Percentiles rank a stretch among this genome's conserved stretches.
Conservation (phyloP, 2,888 invertebrate genomes). For the Chydorus sphaericus region DNA sequence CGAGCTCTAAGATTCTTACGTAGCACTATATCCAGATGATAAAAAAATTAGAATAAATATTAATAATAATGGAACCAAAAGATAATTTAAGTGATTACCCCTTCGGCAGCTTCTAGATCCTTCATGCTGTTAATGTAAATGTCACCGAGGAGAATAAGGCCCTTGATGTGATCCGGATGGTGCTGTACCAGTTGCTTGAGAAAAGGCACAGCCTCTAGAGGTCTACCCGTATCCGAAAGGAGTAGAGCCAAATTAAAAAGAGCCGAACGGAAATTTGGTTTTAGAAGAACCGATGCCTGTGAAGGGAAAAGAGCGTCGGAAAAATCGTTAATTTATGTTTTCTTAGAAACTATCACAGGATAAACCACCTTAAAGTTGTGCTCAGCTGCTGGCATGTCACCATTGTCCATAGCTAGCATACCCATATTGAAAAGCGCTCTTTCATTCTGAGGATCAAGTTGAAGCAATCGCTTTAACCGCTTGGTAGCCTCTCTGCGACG, state of each 20-base stretch:
- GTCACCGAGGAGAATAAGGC: constrained; percentile 80
- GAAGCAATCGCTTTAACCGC: constrained; percentile 62
- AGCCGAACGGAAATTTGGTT: constrained; percentile 80
- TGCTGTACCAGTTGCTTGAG: constrained; percentile 76
- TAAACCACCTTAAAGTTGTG: constrained; percentile 23
- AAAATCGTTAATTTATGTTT: no score
- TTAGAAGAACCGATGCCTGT: constrained; percentile 30
- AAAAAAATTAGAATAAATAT: background rate
- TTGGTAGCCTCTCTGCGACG: constrained; percentile 44
- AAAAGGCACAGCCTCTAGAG: constrained; percentile 81
- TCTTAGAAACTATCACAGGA: no score
- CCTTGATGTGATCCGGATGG: constrained; percentile 88
- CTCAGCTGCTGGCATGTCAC: constrained; percentile 74
- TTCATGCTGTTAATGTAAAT: constrained; percentile 92
- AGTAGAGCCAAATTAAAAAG: constrained; percentile 85
- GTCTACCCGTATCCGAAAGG: constrained; percentile 71
- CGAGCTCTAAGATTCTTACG: constrained; percentile 66
- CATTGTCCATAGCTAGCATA: constrained; percentile 93
- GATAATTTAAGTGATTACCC: constrained; percentile 38
- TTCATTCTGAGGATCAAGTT: constrained; percentile 64
- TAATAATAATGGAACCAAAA: background rate
- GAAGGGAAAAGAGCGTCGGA: background rate
- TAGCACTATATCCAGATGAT: constrained; percentile 55
- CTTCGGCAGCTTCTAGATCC: constrained; percentile 84
- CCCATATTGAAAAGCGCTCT: constrained; percentile 88